Evolutionary conservation across 2,888 invertebrate genomes (phyloP).

Genomic region (Danaus chrysippus): DNA sequence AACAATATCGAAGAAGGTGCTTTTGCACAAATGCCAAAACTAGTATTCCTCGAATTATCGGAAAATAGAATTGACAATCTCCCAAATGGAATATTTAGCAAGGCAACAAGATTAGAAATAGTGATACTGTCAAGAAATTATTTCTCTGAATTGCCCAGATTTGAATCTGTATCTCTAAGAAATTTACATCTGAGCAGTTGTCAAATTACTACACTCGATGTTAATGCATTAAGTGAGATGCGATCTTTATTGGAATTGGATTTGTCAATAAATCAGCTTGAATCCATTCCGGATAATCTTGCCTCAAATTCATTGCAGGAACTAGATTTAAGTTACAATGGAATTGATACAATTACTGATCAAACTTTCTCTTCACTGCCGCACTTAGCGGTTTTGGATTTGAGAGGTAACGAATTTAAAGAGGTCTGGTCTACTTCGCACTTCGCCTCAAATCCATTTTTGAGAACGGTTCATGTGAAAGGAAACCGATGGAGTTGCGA

Average conservation of each 20-base stretch:
- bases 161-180: slow-evolving; percentile 78
- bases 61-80: slow-evolving; percentile 82
- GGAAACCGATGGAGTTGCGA: slow-evolving; percentile 90
- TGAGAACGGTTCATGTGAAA: slow-evolving; percentile 80
- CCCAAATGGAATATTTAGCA: slow-evolving; percentile 75
- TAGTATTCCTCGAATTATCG: slow-evolving; percentile 82
- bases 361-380: slow-evolving; percentile 81
- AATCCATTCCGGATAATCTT: slow-evolving; percentile 78
- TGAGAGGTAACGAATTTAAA: slow-evolving; percentile 85
- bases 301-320: slow-evolving; percentile 79
- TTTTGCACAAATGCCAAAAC: slow-evolving; percentile 75
- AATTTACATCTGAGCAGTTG: slow-evolving; percentile 81
- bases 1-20: slow-evolving; percentile 78
- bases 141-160: slow-evolving; percentile 76
- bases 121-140: slow-evolving; percentile 84
- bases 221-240: slow-evolving; percentile 74
- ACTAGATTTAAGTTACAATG: slow-evolving; percentile 80
- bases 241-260: slow-evolving; percentile 79
- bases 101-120: slow-evolving; percentile 75
- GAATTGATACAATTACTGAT: slow-evolving; percentile 80
- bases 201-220: slow-evolving; percentile 78
- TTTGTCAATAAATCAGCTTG: slow-evolving; percentile 83
- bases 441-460: slow-evolving; percentile 80
- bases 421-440: slow-evolving; percentile 80
- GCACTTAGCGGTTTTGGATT: slow-evolving; percentile 80